phyloP scores from a whole-genome alignment of 2,797 vertebrate genomes.

The Notolabrus celidotus region DNA sequence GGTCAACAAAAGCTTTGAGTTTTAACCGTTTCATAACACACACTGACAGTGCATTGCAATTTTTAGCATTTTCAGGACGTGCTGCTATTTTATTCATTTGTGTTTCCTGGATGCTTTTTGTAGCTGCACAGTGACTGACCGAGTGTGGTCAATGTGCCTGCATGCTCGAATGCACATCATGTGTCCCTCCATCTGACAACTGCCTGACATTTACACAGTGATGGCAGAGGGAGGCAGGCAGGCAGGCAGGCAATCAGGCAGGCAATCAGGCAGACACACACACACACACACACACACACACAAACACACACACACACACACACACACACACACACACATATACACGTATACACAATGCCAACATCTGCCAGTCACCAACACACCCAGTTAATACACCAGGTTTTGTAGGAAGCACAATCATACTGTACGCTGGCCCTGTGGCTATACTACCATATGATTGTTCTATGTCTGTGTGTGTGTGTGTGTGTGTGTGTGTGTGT shows the following conservation, averaged over 20 bases:
- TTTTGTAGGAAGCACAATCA: conserved; percentile 19
- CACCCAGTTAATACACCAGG: conserved; percentile 4
- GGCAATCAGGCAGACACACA: no score
- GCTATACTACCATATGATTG: conserved; percentile 26
- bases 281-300: no score
- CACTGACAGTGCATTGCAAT: no score
- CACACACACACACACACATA: neutral
- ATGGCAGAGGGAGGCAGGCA: conserved; percentile 7
- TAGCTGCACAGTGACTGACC: neutral
- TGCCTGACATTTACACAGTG: conserved; percentile 18
- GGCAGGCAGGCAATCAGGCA: no score
- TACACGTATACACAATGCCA: neutral
- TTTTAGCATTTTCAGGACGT: neutral
- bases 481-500: no score
- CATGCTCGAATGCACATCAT: neutral
- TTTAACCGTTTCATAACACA: no score
- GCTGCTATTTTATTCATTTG: neutral
- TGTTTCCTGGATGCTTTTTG: neutral
- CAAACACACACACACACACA: no score
- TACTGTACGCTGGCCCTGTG: conserved; percentile 30
- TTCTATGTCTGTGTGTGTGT: no score
- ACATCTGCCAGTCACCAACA: conserved; percentile 51
- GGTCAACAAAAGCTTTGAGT: no score
- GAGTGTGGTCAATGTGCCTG: neutral
- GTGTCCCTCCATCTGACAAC: conserved; percentile 12